A percentile compares a stretch with the other conserved stretches of the same genome.
These are phyloP conservation scores for Hedya salicella DNA, from an alignment of 2,888 invertebrate genomes.

Conservation along the genomic window DNA sequence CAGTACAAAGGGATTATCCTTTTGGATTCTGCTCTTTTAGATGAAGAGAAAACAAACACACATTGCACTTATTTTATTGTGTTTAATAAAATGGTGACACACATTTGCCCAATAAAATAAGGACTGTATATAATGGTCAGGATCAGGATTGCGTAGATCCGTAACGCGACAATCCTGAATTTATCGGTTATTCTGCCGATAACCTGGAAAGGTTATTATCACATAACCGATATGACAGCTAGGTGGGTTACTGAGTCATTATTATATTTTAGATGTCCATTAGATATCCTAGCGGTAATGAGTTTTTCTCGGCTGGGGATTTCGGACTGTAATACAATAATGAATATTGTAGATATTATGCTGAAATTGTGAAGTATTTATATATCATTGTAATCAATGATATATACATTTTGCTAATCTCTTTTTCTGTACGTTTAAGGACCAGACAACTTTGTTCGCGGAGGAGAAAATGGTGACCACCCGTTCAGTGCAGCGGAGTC, in stretches of 20 bases:
- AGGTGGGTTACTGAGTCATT: slow-evolving; percentile 7
- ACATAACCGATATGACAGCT: neutral
- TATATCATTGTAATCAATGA: no score
- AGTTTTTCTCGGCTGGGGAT: slow-evolving; percentile 7
- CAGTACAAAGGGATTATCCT: no score
- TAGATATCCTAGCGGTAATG: slow-evolving; percentile 22
- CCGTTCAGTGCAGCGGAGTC: no score
- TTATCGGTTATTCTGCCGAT: slow-evolving; percentile 16
- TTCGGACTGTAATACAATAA: neutral
- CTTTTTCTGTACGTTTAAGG: no score
- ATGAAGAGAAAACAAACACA: neutral
- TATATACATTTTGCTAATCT: no score
- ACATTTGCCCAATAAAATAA: neutral
- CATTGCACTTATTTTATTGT: neutral
- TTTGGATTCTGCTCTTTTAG: no score
- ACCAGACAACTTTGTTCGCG: no score
- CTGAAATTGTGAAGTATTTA: no score
- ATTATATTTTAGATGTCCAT: slow-evolving; percentile 29
- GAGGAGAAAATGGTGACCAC: no score
- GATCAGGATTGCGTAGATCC: neutral
- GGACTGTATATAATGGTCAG: neutral
- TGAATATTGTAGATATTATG: no score
- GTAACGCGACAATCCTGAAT: slow-evolving; percentile 3
- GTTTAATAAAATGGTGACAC: neutral
- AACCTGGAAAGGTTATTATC: slow-evolving; percentile 10